These are phyloP conservation scores for Philaethria dido DNA, from an alignment of 2,888 invertebrate genomes.

Conservation along the genomic window DNA sequence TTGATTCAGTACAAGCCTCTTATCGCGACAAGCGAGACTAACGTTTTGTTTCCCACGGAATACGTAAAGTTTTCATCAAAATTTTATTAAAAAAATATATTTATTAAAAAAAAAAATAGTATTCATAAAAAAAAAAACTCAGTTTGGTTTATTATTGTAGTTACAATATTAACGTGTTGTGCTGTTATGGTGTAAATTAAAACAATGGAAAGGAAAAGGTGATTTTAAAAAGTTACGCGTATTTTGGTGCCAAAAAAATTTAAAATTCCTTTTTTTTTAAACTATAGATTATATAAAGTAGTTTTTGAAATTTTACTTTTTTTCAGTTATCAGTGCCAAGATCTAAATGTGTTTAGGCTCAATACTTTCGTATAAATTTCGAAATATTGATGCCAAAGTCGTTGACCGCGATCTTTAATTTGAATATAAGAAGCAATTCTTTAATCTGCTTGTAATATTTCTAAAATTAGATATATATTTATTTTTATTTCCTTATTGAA, in stretches of 20 bases:
- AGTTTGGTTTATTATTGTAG: background rate
- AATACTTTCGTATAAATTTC: conserved; percentile 34
- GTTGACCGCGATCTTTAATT: conserved; percentile 28
- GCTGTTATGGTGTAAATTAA: conserved; percentile 30
- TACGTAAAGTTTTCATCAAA: conserved; percentile 32
- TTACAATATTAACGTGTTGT: background rate
- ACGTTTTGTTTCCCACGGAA: conserved; percentile 44
- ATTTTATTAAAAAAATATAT: background rate
- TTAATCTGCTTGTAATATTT: too few species aligned
- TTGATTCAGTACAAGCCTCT: conserved; percentile 64
- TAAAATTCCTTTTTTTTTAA: background rate
- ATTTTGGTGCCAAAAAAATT: background rate
- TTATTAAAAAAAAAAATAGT: background rate
- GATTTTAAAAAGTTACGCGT: conserved; percentile 56
- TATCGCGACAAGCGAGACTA: conserved; percentile 50
- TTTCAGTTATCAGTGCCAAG: conserved; percentile 34
- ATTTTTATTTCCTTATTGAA: too few species aligned
- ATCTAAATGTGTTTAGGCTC: conserved; percentile 40
- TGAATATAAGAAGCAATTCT: background rate
- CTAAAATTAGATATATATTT: too few species aligned
- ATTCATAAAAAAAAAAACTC: background rate
- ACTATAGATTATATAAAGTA: background rate
- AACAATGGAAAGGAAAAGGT: conserved; percentile 78
- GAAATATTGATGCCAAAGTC: conserved; percentile 32
- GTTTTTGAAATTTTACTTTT: conserved; percentile 1